Base-by-base conservation (phyloP, 1,140 invertebrate species). In the Dinoponera quadriceps region DNA sequence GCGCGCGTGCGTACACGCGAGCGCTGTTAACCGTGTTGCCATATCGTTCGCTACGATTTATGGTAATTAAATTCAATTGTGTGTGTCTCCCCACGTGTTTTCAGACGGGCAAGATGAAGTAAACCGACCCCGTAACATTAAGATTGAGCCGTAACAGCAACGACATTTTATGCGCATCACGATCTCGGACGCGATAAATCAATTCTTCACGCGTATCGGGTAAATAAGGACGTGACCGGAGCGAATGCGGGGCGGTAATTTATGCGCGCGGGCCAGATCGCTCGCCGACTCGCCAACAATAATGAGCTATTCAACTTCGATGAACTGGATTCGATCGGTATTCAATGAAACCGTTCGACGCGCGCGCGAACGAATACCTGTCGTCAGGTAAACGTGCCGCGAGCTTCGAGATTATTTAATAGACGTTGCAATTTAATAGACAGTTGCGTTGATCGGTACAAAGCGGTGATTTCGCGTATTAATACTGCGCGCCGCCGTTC, bases 331-430 rank as follows among this genome's bases (percentile, higher is more conserved):
- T 80, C 54, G 75, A 9, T 14, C 22, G 51, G 33, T 44, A 51
- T 71, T 54, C 16, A 69, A 44, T 68, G 75, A 80, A 80, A 69
- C 7, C 22, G 63, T 71, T 71, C 33, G 38, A 57, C 9, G 38
- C 38, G 38, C 29, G 2, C 29, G 29, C 29, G 29, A 2, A 38
- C 69, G 55, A 57, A 55, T 49, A 49, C 33, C 22, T 16, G 27
- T n/a, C 44, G n/a, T 44, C 25, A 22, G 49, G 49, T 69, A 78
- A 78, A 78, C 18, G 29, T 33, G 29, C 29, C 38, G 33, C 51
- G 22, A n/a, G n/a, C 44, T 57, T 57, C 22, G 51, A 48, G 65
- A 51, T 80, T 80, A 80, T 80, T 80, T 80, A 59, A 80, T 80
- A 48, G 5, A 80, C 29, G 44, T 20, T 38, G 22, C 33, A 68